A percentile compares a stretch with the other conserved stretches of the same genome.
phyloP scores from a whole-genome alignment of 2,888 invertebrate species.

The Stegana nigrithorax region DNA sequence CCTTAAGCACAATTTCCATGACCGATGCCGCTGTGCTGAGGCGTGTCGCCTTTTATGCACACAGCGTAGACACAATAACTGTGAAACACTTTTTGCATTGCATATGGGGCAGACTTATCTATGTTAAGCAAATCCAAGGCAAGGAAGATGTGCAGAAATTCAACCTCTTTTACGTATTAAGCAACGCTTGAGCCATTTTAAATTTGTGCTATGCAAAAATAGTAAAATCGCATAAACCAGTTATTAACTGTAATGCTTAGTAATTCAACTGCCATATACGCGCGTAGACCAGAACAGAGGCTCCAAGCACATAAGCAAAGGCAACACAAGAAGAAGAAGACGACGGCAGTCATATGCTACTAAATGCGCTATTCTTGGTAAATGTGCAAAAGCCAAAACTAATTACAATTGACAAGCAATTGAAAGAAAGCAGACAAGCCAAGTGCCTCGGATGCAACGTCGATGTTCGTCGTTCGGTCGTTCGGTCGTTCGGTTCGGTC shows the following conservation, averaged over 20 bases:
- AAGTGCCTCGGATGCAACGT: constrained; percentile 16
- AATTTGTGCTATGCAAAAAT: constrained; percentile 14
- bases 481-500: too few species aligned
- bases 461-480: too few species aligned
- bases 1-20: too few species aligned
- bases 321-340: background rate
- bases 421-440: constrained; percentile 27
- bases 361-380: constrained; percentile 25
- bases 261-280: constrained; percentile 4
- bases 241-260: constrained; percentile 15
- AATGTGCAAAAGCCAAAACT: constrained; percentile 58
- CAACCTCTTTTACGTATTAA: too few species aligned
- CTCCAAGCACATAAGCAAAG: background rate
- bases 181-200: too few species aligned
- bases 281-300: background rate
- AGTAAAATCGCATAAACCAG: constrained; percentile 10
- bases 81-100: too few species aligned
- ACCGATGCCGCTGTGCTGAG: too few species aligned
- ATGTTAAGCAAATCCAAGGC: too few species aligned
- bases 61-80: too few species aligned
- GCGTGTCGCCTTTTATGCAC: too few species aligned
- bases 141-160: too few species aligned
- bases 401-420: constrained; percentile 61
- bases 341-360: background rate
- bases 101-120: too few species aligned